These are phyloP conservation scores for Epiblema foenella DNA, from an alignment of 2,888 invertebrate species.

Conservation along the genomic window DNA sequence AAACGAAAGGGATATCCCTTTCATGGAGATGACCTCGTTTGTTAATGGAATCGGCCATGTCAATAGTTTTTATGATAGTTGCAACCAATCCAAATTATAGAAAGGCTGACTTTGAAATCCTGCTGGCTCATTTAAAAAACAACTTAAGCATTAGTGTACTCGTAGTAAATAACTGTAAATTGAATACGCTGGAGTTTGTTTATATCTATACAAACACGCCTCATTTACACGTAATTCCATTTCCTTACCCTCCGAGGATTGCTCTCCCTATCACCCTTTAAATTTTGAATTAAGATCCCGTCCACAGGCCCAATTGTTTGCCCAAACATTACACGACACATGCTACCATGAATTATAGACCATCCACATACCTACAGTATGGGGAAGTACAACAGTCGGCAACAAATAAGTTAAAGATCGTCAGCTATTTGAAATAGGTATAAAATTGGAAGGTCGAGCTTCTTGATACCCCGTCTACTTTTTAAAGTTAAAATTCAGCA, in stretches of 20 bases:
- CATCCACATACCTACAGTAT: background rate
- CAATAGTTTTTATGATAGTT: background rate
- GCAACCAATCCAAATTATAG: background rate
- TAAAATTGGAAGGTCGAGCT: background rate
- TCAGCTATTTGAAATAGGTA: background rate
- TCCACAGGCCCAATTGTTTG: slow-evolving; percentile 25
- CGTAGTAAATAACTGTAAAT: background rate
- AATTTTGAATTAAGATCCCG: slow-evolving; percentile 37
- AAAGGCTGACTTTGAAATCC: background rate
- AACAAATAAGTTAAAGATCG: background rate
- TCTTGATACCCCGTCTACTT: background rate
- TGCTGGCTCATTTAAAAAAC: too few relatives aligned
- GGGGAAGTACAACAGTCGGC: background rate
- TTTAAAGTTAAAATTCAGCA: background rate
- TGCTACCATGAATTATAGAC: slow-evolving; percentile 35
- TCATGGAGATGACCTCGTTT: too few relatives aligned
- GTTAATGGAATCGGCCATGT: too few relatives aligned
- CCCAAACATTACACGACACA: slow-evolving; percentile 35
- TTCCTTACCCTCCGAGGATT: slow-evolving; percentile 31
- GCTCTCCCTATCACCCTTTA: slow-evolving; percentile 35
- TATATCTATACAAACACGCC: slow-evolving; percentile 20
- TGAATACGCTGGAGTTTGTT: background rate
- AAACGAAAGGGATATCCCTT: background rate
- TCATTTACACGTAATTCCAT: slow-evolving; percentile 34
- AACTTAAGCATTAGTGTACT: background rate